A percentile compares a stretch with the other conserved stretches of the same genome.
Conservation (phyloP, 2,113 vertebrate species). For the Orientallactaga bullata region DNA sequence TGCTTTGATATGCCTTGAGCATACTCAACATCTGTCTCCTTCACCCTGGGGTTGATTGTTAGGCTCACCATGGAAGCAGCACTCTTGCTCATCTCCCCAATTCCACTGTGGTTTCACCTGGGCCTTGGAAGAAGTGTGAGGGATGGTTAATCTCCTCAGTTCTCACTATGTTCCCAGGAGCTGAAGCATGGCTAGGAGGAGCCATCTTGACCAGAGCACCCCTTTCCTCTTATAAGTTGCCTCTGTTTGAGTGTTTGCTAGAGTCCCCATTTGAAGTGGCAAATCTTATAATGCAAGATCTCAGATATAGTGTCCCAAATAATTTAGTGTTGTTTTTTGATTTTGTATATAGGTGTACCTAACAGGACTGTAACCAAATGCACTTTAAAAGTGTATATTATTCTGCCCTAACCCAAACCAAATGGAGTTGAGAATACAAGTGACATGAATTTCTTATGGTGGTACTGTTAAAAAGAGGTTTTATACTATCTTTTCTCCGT, state of each 20-base stretch:
- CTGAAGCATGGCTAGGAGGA: no score
- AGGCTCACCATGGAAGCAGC: no score
- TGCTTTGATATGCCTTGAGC: no score
- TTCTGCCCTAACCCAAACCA: conserved; percentile 53
- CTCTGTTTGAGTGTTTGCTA: neutral
- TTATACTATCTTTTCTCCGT: neutral
- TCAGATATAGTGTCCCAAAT: conserved; percentile 16
- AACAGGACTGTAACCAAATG: neutral
- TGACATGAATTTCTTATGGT: neutral
- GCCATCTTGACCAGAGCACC: no score
- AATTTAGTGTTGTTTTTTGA: conserved; percentile 31
- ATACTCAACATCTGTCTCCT: no score
- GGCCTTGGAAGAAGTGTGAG: no score
- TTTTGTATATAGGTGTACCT: conserved; percentile 8
- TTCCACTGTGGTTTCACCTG: no score
- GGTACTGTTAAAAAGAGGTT: neutral
- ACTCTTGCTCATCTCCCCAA: no score
- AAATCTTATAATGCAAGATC: neutral
- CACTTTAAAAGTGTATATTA: neutral
- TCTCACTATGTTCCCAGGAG: no score
- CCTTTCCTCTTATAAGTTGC: no score
- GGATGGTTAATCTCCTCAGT: no score
- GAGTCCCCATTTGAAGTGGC: neutral
- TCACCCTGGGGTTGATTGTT: no score
- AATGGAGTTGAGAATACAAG: neutral